These are phyloP conservation scores for Bacillus rossius DNA, from an alignment of 1,140 invertebrate species.

Conservation along the genomic window DNA sequence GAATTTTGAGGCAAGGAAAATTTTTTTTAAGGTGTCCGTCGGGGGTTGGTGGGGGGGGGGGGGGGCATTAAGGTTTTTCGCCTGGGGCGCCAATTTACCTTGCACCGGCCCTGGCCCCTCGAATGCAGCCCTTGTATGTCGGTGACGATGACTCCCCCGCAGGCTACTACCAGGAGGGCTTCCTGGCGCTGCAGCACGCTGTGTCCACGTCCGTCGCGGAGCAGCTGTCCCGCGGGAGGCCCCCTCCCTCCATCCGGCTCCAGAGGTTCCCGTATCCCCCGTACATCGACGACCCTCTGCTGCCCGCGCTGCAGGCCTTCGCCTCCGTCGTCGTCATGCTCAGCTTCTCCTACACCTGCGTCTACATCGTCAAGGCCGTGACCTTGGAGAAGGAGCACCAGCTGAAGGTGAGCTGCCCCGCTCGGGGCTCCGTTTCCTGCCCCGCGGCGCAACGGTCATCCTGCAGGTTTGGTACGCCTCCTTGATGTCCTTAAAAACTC, in stretches of 20 bases:
- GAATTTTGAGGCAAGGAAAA: too few relatives aligned
- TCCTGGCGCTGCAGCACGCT: conserved; percentile 6
- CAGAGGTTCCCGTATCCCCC: conserved; percentile 68
- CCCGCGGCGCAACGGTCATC: too few relatives aligned
- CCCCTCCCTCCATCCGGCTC: conserved; percentile 32
- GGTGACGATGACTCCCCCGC: too few relatives aligned
- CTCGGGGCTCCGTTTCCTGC: too few relatives aligned
- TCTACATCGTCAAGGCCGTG: conserved; percentile 68
- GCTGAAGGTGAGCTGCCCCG: conserved; percentile 47
- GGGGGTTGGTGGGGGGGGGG: too few relatives aligned
- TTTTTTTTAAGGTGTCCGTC: too few relatives aligned
- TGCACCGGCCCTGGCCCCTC: too few relatives aligned
- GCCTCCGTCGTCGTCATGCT: conserved; percentile 73
- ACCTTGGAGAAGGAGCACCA: conserved; percentile 58
- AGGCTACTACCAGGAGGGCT: conserved; percentile 13
- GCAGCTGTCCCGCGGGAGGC: not conserved
- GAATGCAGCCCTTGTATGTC: too few relatives aligned
- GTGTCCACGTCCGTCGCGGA: not conserved
- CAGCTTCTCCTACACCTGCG: conserved; percentile 69
- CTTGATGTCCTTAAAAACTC: too few relatives aligned
- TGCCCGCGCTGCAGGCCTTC: conserved; percentile 59
- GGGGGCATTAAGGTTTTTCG: too few relatives aligned
- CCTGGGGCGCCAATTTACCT: too few relatives aligned
- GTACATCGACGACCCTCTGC: conserved; percentile 63
- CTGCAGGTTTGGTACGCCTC: too few relatives aligned